Conservation (phyloP, 2,888 invertebrate genomes). For the Crioceris asparagi region DNA sequence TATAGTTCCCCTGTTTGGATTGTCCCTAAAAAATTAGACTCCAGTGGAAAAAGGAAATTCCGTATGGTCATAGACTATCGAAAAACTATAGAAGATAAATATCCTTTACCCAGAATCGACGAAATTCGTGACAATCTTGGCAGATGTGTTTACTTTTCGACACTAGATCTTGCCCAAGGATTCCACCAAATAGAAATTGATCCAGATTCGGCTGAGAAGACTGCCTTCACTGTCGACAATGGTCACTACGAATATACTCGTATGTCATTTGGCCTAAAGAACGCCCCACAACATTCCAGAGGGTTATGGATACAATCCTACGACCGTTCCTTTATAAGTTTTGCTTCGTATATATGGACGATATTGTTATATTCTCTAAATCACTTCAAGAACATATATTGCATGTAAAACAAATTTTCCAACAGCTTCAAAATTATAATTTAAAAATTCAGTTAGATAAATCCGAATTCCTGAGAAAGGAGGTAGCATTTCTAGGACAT, state of each 20-base stretch:
- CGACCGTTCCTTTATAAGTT: conserved; percentile 6
- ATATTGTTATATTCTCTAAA: conserved; percentile 18
- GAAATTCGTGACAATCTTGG: conserved; percentile 6
- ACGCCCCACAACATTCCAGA: conserved; percentile 19
- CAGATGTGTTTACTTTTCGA: conserved; percentile 21
- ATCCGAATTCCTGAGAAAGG: conserved; percentile 21
- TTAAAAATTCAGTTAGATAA: conserved; percentile 24
- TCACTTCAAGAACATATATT: background rate
- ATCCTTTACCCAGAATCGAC: conserved; percentile 23
- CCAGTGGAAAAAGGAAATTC: conserved; percentile 23
- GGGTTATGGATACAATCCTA: conserved; percentile 8
- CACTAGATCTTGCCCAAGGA: conserved; percentile 28
- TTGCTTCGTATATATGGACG: conserved; percentile 23
- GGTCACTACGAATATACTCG: conserved; percentile 5
- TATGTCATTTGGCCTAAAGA: conserved; percentile 15
- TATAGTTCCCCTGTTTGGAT: background rate
- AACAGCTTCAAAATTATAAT: conserved; percentile 11
- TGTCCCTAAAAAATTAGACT: conserved; percentile 25
- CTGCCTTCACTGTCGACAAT: conserved; percentile 12
- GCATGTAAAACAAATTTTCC: background rate
- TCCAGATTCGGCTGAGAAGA: background rate
- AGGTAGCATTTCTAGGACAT: conserved; percentile 28
- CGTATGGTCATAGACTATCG: conserved; percentile 32
- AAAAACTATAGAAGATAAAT: conserved; percentile 28
- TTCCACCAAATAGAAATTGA: conserved; percentile 28